Percentiles rank a stretch among this genome's conserved stretches.
Evolutionary conservation across 92 coral and sea anemone genomes (phyloP).

Genomic region (Bergia puertoricense): DNA sequence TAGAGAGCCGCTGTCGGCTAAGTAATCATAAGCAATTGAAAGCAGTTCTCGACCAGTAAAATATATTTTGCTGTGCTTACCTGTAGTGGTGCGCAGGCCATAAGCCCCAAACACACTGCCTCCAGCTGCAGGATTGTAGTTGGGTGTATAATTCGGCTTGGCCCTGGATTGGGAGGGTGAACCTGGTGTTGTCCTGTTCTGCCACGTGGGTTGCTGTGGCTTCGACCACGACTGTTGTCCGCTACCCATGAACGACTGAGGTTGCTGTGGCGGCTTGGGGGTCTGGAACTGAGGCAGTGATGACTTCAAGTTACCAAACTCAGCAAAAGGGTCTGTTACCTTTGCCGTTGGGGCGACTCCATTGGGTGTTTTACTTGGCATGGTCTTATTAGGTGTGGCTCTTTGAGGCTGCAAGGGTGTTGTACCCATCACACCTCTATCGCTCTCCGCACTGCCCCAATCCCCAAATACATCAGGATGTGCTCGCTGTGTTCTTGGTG

Average conservation of each 20-base stretch:
- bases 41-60: too few relatives aligned
- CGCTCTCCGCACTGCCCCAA: constrained; percentile 59
- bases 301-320: constrained; percentile 75
- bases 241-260: constrained; percentile 47
- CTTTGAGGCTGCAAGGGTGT: constrained; percentile 71
- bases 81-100: constrained; percentile 70
- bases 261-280: constrained; percentile 51
- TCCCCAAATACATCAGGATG: constrained; percentile 72
- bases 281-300: constrained; percentile 57
- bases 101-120: constrained; percentile 93
- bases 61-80: background rate
- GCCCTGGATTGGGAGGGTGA: constrained; percentile 54
- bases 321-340: constrained; percentile 90
- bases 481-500: constrained; percentile 32
- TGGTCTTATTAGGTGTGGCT: background rate
- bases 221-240: constrained; percentile 65
- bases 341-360: constrained; percentile 40
- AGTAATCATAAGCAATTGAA: too few relatives aligned
- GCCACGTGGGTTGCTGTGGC: constrained; percentile 69
- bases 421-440: constrained; percentile 23
- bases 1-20: too few relatives aligned
- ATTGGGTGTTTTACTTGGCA: constrained; percentile 52
- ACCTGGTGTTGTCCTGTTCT: constrained; percentile 46
- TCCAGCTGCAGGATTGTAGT: constrained; percentile 55
- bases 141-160: constrained; percentile 88